phyloP scores from a whole-genome alignment of 2,113 vertebrate species.

The Microtus montanus region DNA sequence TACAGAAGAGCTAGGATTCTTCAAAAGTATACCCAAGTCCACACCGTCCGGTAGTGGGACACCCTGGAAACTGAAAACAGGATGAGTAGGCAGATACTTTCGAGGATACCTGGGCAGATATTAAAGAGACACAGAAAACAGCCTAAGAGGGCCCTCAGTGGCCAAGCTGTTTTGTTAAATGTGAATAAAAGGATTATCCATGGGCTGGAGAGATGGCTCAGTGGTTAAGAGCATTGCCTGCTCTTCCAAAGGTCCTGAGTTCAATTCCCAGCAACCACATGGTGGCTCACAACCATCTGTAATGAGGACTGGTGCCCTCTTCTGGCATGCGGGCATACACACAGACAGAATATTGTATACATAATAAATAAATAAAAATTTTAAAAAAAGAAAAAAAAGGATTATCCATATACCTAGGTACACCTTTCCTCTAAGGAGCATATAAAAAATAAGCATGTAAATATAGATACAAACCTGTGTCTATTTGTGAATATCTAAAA shows the following conservation, averaged over 20 bases:
- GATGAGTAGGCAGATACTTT: not conserved
- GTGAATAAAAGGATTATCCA: not conserved
- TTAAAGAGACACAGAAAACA: not conserved
- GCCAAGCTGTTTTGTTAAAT: not conserved
- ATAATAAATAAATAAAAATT: no score
- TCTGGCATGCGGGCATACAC: no score
- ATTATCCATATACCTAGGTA: not conserved
- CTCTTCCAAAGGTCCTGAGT: no score
- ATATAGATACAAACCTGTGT: not conserved
- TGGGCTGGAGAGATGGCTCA: no score
- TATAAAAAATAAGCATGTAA: not conserved
- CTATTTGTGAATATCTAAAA: not conserved
- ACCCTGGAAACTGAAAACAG: not conserved
- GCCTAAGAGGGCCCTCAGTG: not conserved
- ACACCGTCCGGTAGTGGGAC: not conserved
- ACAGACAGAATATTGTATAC: no score
- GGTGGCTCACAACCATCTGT: no score
- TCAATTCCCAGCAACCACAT: no score
- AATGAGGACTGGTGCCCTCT: no score
- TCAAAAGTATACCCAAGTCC: not conserved
- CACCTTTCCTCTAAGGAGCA: not conserved
- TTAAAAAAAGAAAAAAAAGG: no score
- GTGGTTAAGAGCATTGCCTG: no score
- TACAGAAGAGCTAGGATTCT: not conserved
- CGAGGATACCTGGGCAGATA: not conserved